A percentile compares a stretch with the other conserved stretches of the same genome.
phyloP scores from a whole-genome alignment of 2,797 vertebrate genomes.

The Lepidocolaptes lacrymiger region DNA sequence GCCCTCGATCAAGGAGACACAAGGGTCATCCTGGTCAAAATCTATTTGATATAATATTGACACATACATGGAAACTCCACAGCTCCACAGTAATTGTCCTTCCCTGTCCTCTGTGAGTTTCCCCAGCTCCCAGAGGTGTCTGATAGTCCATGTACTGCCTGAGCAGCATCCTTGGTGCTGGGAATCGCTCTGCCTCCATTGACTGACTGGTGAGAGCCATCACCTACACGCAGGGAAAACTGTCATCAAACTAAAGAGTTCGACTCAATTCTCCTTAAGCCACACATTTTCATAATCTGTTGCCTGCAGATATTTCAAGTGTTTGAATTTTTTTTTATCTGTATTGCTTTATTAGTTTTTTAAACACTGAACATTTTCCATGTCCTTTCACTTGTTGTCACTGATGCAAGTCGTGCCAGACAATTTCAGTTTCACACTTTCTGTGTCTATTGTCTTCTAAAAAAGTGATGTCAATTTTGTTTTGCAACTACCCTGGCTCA shows the following conservation, averaged over 20 bases:
- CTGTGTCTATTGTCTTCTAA: neutral
- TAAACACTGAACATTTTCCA: neutral
- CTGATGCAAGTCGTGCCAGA: neutral
- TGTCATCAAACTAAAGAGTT: neutral
- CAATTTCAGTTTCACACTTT: neutral
- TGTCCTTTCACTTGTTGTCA: neutral
- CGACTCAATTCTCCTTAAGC: neutral
- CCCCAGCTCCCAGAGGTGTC: neutral
- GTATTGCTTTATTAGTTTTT: neutral
- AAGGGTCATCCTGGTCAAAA: neutral
- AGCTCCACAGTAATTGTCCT: neutral
- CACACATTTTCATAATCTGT: neutral
- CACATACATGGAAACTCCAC: neutral
- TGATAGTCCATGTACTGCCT: neutral
- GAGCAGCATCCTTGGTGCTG: neutral
- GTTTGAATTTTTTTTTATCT: neutral
- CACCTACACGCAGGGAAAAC: neutral
- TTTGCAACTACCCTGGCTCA: neutral
- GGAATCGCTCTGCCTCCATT: neutral
- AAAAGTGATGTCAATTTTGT: neutral
- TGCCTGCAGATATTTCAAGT: neutral
- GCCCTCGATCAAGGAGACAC: neutral
- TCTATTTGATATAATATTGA: neutral
- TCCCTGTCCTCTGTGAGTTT: neutral
- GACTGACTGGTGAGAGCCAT: neutral